A percentile compares a stretch with the other conserved stretches of the same genome.
These are phyloP conservation scores for Antennarius maculatus DNA, from an alignment of 2,797 vertebrate genomes.

Conservation along the genomic window DNA sequence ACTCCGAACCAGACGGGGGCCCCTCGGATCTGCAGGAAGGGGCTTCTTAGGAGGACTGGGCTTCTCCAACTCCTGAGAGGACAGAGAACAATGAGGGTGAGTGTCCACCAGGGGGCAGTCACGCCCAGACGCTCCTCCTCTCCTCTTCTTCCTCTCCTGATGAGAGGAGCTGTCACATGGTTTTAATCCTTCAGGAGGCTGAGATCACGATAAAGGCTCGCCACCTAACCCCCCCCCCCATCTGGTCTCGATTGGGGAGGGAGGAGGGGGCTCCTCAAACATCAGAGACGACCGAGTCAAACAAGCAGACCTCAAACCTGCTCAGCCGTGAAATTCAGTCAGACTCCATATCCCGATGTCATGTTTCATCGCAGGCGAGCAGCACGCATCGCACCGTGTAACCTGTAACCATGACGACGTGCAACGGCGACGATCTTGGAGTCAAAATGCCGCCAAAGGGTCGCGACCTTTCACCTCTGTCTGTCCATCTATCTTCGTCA, in stretches of 20 bases:
- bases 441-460: no score
- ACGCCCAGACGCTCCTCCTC: constrained; percentile 24
- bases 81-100: constrained; percentile 1
- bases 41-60: constrained; percentile 94
- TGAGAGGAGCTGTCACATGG: constrained; percentile 63
- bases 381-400: no score
- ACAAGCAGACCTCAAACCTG: constrained; percentile 22
- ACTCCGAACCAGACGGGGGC: constrained; percentile 51
- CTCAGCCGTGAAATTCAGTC: constrained; percentile 3
- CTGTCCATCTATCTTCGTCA: no score
- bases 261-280: constrained; percentile 36
- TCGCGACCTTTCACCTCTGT: no score
- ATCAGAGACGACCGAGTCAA: constrained; percentile 28
- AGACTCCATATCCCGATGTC: neutral
- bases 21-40: constrained; percentile 90
- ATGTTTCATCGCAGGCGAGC: neutral
- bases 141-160: constrained; percentile 17
- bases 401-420: no score
- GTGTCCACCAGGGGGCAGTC: constrained; percentile 74
- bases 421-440: no score
- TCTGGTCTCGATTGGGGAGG: constrained; percentile 58
- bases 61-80: constrained; percentile 83
- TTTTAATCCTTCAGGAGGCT: constrained; percentile 65
- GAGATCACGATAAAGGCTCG: constrained; percentile 64
- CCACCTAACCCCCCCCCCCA: constrained; percentile 54